Percentiles rank a stretch among this genome's conserved stretches.
These are phyloP conservation scores for Mergus octosetaceus DNA, from an alignment of 2,797 vertebrate species.

Conservation along the genomic window DNA sequence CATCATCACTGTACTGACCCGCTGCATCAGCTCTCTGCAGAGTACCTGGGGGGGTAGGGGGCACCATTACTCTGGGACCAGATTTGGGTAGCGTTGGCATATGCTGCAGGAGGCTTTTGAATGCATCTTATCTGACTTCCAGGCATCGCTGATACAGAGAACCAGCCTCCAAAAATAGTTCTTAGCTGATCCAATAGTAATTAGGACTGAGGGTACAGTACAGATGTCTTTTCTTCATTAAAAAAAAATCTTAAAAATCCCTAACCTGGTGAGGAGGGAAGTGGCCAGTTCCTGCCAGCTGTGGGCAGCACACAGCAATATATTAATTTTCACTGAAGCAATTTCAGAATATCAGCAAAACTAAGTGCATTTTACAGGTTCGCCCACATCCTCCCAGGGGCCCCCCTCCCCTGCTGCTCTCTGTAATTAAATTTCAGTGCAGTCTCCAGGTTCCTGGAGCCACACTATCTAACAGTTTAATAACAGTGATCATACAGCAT, in stretches of 20 bases:
- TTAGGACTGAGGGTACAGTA: background rate
- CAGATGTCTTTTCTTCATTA: background rate
- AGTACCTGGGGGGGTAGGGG: background rate
- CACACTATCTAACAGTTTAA: background rate
- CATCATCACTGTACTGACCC: fast-evolving
- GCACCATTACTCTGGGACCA: background rate
- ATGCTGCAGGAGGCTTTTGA: background rate
- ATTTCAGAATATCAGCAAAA: background rate
- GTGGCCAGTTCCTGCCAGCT: background rate
- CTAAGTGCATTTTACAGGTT: background rate
- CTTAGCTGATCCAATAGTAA: background rate
- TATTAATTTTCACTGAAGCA: background rate
- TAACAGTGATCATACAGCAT: background rate
- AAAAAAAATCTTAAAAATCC: background rate
- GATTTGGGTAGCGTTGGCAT: background rate
- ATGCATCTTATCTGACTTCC: background rate
- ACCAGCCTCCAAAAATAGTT: background rate
- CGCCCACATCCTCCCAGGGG: background rate
- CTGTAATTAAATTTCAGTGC: background rate
- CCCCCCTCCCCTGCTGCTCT: background rate
- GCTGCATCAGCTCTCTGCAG: background rate
- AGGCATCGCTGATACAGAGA: background rate
- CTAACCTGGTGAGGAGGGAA: background rate
- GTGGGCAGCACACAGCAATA: background rate
- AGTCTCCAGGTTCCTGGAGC: background rate